phyloP scores from a whole-genome alignment of 2,888 invertebrate species.

The Scotopteryx bipunctaria region DNA sequence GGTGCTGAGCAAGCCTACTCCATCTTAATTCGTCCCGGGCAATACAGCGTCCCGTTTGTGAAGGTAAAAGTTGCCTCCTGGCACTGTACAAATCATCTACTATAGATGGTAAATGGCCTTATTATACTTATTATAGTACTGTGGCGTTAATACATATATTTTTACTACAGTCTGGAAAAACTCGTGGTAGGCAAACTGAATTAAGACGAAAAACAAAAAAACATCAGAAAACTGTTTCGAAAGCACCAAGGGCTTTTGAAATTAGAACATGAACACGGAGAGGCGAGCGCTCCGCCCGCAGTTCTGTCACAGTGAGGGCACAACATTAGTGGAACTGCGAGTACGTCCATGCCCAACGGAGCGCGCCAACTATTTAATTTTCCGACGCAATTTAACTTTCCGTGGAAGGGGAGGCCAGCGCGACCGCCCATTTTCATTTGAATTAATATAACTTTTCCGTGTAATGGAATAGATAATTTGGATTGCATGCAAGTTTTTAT shows the following conservation, averaged over 20 bases:
- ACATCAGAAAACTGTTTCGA: too few species aligned
- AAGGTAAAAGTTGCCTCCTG: too few species aligned
- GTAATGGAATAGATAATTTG: conserved; percentile 28
- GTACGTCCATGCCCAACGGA: conserved; percentile 2
- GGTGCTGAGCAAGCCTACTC: too few species aligned
- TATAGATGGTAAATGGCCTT: too few species aligned
- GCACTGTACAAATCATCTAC: too few species aligned
- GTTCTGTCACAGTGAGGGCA: conserved; percentile 3
- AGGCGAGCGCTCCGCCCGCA: conserved; percentile 1
- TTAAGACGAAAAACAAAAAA: too few species aligned
- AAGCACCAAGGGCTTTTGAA: not conserved
- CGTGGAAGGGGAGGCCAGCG: conserved; percentile 30
- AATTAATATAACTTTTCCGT: conserved; percentile 38
- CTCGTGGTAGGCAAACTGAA: too few species aligned
- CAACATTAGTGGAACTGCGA: conserved; percentile 9
- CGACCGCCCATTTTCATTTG: conserved; percentile 40
- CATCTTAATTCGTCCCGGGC: too few species aligned
- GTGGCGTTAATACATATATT: too few species aligned
- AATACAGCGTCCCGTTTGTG: too few species aligned
- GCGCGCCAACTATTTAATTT: conserved; percentile 37
- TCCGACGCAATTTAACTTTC: conserved; percentile 44
- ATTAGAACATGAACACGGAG: conserved; percentile 5
- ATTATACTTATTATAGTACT: too few species aligned
- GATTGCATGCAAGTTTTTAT: conserved; percentile 12
- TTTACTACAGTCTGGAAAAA: too few species aligned